Base-by-base conservation (phyloP, 2,888 invertebrate species). In the Cacoxenus indagator region DNA sequence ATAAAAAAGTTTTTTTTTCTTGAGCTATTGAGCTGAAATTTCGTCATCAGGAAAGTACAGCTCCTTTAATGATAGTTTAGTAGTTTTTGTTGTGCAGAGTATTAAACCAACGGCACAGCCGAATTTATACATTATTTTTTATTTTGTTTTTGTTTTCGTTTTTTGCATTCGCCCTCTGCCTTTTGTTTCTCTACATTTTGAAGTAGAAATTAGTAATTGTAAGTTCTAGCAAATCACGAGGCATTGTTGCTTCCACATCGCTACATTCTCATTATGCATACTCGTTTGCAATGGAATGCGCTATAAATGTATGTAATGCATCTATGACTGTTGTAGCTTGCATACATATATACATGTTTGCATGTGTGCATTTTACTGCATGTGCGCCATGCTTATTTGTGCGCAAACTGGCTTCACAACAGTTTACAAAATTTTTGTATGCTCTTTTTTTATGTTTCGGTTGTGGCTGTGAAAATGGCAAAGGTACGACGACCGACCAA, bases 341-440 rank as follows among this genome's bases (percentile, higher is more conserved):
- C 61, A 6, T 61, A 61, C 61, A 1, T 37, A 1, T 31, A 9
- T 61, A 17, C 43, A 17, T 61, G 37, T 22, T 37, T 19, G 62
- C 43, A 24, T 62, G 22, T 62, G 45, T 62, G 67, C 68, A 54
- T 65, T 57, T 62, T 29, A 59, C 11, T 65, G 27, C 29, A 26
- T 57, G 57, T 24, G 29, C 22, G 9, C 62, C 55, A 17, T 27
- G 27, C 64, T 43, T 22, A 17, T 57, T 64, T 64, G 6, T 67
- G 62, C 57, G 68, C 64, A 67, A 69, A 69, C 68, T 19, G 19
- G 19, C 17, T 19, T 9, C 22, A 54, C 54, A 54, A 54, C 24
- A 75, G 76, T 78, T 77, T 80, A 77, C 75, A 75, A 73, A 78
- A 80, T 74, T 73, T 71, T 69, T 70, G 71, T 70, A 70, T 78